Evolutionary conservation across 2,113 vertebrate genomes (phyloP).

Genomic region (Cyanistes caeruleus): DNA sequence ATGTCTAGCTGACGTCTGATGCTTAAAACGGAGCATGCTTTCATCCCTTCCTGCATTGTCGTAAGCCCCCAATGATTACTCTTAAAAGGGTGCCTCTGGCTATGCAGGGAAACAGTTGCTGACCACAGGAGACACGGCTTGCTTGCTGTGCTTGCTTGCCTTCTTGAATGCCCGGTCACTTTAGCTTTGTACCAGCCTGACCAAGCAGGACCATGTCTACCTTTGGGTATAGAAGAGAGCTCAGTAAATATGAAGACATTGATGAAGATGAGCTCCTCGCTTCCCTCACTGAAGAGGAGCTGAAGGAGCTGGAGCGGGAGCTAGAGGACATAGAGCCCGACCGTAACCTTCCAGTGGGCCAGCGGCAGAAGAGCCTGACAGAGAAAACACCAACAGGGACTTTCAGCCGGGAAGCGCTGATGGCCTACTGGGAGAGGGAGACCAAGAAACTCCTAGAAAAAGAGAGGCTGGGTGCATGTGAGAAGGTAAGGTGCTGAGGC

Average conservation of each 20-base stretch:
- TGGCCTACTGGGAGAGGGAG: conserved; percentile 97
- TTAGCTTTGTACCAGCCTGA: conserved; percentile 50
- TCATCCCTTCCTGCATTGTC: conserved; percentile 87
- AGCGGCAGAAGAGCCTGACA: conserved; percentile 92
- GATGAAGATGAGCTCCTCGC: conserved; percentile 97
- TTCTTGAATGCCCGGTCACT: conserved; percentile 68
- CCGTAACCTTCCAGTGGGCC: conserved; percentile 87
- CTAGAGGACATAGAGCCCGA: conserved; percentile 92
- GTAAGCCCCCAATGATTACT: conserved; percentile 75
- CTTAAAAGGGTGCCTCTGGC: conserved; percentile 87
- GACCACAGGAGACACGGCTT: conserved; percentile 44
- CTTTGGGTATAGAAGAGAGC: conserved; percentile 94
- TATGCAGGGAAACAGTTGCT: conserved; percentile 80
- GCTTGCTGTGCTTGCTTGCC: not conserved
- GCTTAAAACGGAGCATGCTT: conserved; percentile 91
- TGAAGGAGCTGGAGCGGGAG: conserved; percentile 93
- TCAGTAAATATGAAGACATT: conserved; percentile 97
- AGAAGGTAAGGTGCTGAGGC: conserved; percentile 71
- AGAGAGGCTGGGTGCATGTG: conserved; percentile 79
- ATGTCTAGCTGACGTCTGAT: conserved; percentile 86
- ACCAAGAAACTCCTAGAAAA: conserved; percentile 90
- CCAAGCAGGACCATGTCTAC: conserved; percentile 84
- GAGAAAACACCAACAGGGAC: conserved; percentile 93
- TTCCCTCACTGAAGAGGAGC: conserved; percentile 90
- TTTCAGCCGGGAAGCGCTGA: conserved; percentile 91